Conservation (phyloP, 2,797 vertebrate species). For the Chrysocyon brachyurus region DNA sequence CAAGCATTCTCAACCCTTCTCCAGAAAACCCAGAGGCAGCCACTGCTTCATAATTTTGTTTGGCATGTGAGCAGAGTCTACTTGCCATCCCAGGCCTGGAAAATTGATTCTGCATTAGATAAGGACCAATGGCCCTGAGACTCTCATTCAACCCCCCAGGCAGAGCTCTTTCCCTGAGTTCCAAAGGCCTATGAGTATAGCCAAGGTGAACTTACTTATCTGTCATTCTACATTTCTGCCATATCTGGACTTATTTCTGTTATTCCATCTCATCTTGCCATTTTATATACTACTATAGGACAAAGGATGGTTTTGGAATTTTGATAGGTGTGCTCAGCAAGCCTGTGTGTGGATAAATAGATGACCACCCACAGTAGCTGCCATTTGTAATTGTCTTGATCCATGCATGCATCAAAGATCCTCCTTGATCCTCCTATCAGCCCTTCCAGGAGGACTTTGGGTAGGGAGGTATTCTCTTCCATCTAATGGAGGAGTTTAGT, state of each 20-base stretch:
- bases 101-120: not conserved
- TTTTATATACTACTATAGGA: not conserved
- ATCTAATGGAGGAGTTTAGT: not conserved
- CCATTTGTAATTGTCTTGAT: not conserved
- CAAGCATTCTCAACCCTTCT: constrained; percentile 34
- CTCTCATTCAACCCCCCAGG: not conserved
- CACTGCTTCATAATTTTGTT: not conserved
- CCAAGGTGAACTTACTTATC: not conserved
- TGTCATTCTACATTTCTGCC: not conserved
- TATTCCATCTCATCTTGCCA: not conserved
- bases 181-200: not conserved
- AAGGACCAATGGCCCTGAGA: constrained; percentile 44
- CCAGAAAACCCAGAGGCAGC: constrained; percentile 15
- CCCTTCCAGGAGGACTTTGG: not conserved
- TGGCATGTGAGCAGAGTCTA: constrained; percentile 24
- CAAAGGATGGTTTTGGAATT: constrained; percentile 9
- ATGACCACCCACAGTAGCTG: not conserved
- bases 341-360: not conserved
- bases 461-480: not conserved
- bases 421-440: not conserved
- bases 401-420: not conserved
- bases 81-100: not conserved
- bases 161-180: not conserved
- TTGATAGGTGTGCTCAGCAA: not conserved
- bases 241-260: not conserved